Base-by-base conservation (phyloP, 2,113 vertebrate species). In the Trematomus loennbergii region DNA sequence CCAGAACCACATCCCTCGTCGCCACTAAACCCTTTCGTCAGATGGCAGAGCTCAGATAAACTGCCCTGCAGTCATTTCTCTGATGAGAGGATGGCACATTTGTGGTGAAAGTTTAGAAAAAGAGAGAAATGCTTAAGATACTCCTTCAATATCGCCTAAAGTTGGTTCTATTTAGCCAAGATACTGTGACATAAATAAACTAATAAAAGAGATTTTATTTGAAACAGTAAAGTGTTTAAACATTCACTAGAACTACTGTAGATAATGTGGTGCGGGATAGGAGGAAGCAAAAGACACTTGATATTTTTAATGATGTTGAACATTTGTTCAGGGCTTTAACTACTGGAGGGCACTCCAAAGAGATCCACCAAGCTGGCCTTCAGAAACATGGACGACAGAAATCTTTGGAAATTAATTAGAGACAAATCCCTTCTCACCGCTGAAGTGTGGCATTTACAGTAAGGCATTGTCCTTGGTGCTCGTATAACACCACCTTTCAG, bases 371-470 rank as follows among this genome's bases (percentile, higher is more conserved):
- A 81, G 62, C 68, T 71, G 87, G 87, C 90, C 90, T 92, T 93
- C 90, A 86, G 81, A 88, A 90, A 88, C 62, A 72, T 49, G 87
- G 87, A 85, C 72, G 29, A 84, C 70, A 72, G 78, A 89, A 92
- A 93, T 94, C 89, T 94, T 92, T 86, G 78, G 83, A 93, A 94
- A 94, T 95, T 94, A 95, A 95, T 95, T 95, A 94, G 79, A 91
- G 88, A 85, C 91, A 94, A 95, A 94, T 94, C 94, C 92, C 88
- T 92, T 84, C 87, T 92, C 71, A 77, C 90, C 79, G 83, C 81
- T 94, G 93, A 92, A 95, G 94, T 95, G 94, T 94, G 91, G 92
- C 92, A 93, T 95, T 94, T 95, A n/a, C n/a, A n/a, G n/a, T n/a
- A 94, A 93, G 84, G 87, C 91, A 87, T 93, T 94, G 94, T 94